Conservation (phyloP, 2,797 vertebrate species). For the Halcyon badia region DNA sequence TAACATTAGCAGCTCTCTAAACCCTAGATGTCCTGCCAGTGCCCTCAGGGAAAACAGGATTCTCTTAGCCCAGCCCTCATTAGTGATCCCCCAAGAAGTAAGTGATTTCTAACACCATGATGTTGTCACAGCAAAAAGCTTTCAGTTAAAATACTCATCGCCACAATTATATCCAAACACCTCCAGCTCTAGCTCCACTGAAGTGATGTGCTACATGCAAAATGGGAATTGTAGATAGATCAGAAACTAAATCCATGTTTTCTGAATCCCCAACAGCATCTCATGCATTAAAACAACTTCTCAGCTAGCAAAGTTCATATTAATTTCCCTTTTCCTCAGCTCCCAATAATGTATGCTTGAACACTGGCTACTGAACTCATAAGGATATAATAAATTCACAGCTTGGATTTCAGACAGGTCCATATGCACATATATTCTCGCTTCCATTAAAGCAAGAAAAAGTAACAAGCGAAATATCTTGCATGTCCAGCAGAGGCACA, state of each 20-base stretch:
- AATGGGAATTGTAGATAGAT: neutral
- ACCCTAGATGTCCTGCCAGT: neutral
- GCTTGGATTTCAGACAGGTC: neutral
- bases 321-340: neutral
- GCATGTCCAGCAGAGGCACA: neutral
- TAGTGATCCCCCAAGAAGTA: neutral
- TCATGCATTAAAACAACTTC: neutral
- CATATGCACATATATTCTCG: neutral
- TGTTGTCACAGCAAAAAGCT: neutral
- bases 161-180: neutral
- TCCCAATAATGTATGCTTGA: neutral
- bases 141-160: neutral
- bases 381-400: neutral
- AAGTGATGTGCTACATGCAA: neutral
- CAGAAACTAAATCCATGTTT: neutral
- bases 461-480: neutral
- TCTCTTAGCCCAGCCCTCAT: neutral
- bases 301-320: neutral
- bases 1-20: neutral
- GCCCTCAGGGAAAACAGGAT: neutral
- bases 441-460: neutral
- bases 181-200: neutral
- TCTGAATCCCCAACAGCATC: neutral
- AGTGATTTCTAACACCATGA: neutral
- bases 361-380: neutral